Base-by-base conservation (phyloP, 2,113 vertebrate genomes). In the Dermatemys mawii region DNA sequence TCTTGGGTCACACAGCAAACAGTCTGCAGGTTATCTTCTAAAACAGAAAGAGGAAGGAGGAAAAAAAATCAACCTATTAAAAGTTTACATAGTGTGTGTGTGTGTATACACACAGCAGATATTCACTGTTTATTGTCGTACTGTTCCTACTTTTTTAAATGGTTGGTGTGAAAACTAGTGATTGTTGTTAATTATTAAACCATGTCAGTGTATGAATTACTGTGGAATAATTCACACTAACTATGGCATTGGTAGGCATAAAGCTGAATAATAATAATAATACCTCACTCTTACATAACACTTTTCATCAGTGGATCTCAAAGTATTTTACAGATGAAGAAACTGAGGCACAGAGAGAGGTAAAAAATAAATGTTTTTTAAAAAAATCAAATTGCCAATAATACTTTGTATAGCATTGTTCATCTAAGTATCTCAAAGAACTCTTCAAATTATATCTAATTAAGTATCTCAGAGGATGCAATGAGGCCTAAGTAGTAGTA, bases 401-500 rank as follows among this genome's bases (percentile, higher is more conserved):
- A 57, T 60, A 60, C 11, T 60, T 60, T 32, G 55, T 32, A 13
- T 32, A 32, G 29, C 29, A 60, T 14, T 13, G 12, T 32, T 60
- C 5, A 14, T 14, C 55, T 32, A 67, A 84, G 83, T 17, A 67
- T 24, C 2, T 75, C 41, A 24, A 35, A 13, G 4, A 73, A 53
- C 2, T 10, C 81, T 85, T 83, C 57, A 17, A 44, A 75, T 60
- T 81, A 19, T 32, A 80, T 46, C 55, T 11, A 5, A 41, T 46
- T 73, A 55, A 86, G 19, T 50, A 85, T 60, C 55, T 60, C 29
- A 60, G 55, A 60, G 12, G 29, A 46, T 0, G 1, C 13, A 12
- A 63, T 54, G 27, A 86, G 46, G 2, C 19, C 14, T 73, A 0
- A 0, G 0, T 75, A 8, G 5, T 82, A 5, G 26, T 35, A 90